Conservation (phyloP, 2,888 invertebrate species). For the Eupithecia pulchellata region DNA sequence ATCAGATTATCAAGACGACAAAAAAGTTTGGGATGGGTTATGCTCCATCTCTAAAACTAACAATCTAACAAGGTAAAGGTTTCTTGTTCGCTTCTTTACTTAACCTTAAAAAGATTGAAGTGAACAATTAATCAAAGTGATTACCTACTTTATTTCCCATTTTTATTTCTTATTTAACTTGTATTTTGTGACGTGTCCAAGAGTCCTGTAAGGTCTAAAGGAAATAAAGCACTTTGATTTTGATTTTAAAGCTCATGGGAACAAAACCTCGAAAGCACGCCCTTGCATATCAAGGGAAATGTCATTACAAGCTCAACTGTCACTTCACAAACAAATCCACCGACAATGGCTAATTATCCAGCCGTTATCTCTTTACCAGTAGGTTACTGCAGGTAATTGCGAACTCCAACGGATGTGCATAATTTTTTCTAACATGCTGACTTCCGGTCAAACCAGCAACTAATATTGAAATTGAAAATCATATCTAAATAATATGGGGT, state of each 20-base stretch:
- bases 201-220: too few relatives aligned
- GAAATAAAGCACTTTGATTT: too few relatives aligned
- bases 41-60: too few relatives aligned
- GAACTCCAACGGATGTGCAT: conserved; percentile 77
- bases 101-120: too few relatives aligned
- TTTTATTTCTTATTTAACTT: too few relatives aligned
- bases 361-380: conserved; percentile 61
- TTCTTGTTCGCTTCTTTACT: too few relatives aligned
- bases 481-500: conserved; percentile 68
- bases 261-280: background rate
- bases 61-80: too few relatives aligned
- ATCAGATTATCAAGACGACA: too few relatives aligned
- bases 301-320: conserved; percentile 29
- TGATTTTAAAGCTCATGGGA: background rate
- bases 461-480: conserved; percentile 72
- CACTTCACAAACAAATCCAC: conserved; percentile 38
- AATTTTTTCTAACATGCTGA: conserved; percentile 81
- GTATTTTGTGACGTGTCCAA: too few relatives aligned
- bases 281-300: conserved; percentile 18
- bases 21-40: too few relatives aligned
- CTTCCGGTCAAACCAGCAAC: conserved; percentile 72
- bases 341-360: conserved; percentile 65
- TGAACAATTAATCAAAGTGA: too few relatives aligned
- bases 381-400: conserved; percentile 53
- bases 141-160: too few relatives aligned